Percentiles rank a stretch among this genome's conserved stretches.
These are phyloP conservation scores for Raphicerus campestris DNA, from an alignment of 2,113 vertebrate species.

Conservation along the genomic window DNA sequence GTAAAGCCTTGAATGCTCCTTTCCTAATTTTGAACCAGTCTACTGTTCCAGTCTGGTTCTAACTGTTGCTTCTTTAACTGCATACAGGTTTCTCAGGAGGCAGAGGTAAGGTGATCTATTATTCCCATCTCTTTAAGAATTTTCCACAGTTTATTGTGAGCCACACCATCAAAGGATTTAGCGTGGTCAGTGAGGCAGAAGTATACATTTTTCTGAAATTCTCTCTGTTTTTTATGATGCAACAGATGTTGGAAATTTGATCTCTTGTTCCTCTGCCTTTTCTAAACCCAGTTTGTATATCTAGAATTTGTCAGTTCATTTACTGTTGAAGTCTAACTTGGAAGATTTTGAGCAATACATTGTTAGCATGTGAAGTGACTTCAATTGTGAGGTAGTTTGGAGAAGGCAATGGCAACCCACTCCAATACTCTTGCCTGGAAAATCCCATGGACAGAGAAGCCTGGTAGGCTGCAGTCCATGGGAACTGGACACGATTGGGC, in stretches of 20 bases:
- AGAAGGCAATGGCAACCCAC: background rate
- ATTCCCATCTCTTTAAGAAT: background rate
- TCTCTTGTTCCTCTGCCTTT: background rate
- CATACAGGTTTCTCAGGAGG: background rate
- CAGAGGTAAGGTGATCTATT: background rate
- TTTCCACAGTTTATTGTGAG: background rate
- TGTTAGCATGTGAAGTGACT: background rate
- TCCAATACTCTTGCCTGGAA: background rate
- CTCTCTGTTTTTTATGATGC: background rate
- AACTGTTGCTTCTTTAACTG: background rate
- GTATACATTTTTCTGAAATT: background rate
- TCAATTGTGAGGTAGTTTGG: background rate
- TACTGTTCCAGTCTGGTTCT: background rate
- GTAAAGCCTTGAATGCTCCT: background rate
- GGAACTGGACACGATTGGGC: rapidly evolving
- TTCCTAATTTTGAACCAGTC: background rate
- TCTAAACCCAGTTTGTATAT: background rate
- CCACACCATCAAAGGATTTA: background rate
- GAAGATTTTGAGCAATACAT: background rate
- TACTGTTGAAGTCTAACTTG: background rate
- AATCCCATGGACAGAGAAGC: background rate
- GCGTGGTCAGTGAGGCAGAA: background rate
- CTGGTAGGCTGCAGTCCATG: background rate
- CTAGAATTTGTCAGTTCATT: background rate
- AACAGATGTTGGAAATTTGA: background rate